Evolutionary conservation across 2,888 invertebrate genomes (phyloP).

Genomic region (Hesperia comma): DNA sequence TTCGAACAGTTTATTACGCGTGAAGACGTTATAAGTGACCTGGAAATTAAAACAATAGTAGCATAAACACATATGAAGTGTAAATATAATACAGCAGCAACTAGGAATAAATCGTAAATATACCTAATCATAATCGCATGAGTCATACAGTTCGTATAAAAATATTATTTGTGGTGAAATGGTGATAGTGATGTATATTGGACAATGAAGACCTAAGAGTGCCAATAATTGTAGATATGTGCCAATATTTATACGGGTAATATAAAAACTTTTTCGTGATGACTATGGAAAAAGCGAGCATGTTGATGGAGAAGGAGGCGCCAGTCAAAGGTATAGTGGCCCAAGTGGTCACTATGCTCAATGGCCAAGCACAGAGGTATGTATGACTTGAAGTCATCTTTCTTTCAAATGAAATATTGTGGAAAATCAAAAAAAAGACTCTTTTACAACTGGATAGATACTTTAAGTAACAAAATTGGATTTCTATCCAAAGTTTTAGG

Average conservation of each 20-base stretch:
- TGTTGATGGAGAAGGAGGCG: conserved; percentile 73
- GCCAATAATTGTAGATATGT: conserved; percentile 4
- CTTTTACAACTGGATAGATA: no score
- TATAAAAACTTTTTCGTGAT: conserved; percentile 53
- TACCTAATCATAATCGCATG: no score
- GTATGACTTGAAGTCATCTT: conserved; percentile 41
- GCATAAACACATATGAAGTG: conserved; percentile 39
- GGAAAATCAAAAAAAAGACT: no score
- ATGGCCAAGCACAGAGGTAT: conserved; percentile 79
- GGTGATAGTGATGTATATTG: background rate
- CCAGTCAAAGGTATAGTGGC: conserved; percentile 80
- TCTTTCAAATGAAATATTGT: no score
- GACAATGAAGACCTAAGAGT: background rate
- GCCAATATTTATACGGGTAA: conserved; percentile 38
- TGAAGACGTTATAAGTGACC: conserved; percentile 6
- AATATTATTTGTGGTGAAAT: background rate
- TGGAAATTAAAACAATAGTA: conserved; percentile 12
- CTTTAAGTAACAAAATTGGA: no score
- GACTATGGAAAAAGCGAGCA: conserved; percentile 72
- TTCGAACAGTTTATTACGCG: background rate
- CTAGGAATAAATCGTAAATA: no score
- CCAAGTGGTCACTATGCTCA: conserved; percentile 81
- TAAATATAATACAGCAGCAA: background rate
- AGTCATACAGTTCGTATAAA: no score
- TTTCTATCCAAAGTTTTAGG: no score